phyloP scores from a whole-genome alignment of 2,113 vertebrate species.

The Otis tarda region DNA sequence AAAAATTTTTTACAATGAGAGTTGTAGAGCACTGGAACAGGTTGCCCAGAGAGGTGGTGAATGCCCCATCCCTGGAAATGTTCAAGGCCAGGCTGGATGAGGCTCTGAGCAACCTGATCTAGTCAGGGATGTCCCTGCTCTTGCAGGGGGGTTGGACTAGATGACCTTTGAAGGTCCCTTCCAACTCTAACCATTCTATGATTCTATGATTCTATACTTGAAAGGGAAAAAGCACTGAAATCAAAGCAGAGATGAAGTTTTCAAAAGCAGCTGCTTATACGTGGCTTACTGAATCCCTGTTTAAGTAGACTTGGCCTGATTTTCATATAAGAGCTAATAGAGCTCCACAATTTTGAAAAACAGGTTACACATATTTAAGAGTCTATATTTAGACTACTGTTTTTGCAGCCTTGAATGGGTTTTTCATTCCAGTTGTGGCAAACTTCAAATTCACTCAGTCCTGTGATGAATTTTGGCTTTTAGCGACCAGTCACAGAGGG shows the following conservation, averaged over 20 bases:
- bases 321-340: neutral
- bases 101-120: too few relatives aligned
- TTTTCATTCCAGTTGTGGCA: slow-evolving; percentile 17
- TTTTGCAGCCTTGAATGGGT: neutral
- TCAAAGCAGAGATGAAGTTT: neutral
- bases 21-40: too few relatives aligned
- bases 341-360: neutral
- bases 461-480: slow-evolving; percentile 23
- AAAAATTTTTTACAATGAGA: too few relatives aligned
- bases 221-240: neutral
- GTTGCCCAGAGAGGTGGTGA: too few relatives aligned
- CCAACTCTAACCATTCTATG: too few relatives aligned
- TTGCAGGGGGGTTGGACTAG: too few relatives aligned
- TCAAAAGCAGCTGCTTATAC: neutral
- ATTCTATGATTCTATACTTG: too few relatives aligned
- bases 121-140: too few relatives aligned
- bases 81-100: too few relatives aligned
- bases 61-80: too few relatives aligned
- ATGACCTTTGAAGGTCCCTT: too few relatives aligned
- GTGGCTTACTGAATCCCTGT: neutral
- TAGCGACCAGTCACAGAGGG: neutral
- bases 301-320: neutral
- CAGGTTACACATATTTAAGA: neutral
- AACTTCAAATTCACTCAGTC: neutral
- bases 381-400: slow-evolving; percentile 7